These are phyloP conservation scores for Calidris pygmaea DNA, from an alignment of 2,113 vertebrate species.

Conservation along the genomic window DNA sequence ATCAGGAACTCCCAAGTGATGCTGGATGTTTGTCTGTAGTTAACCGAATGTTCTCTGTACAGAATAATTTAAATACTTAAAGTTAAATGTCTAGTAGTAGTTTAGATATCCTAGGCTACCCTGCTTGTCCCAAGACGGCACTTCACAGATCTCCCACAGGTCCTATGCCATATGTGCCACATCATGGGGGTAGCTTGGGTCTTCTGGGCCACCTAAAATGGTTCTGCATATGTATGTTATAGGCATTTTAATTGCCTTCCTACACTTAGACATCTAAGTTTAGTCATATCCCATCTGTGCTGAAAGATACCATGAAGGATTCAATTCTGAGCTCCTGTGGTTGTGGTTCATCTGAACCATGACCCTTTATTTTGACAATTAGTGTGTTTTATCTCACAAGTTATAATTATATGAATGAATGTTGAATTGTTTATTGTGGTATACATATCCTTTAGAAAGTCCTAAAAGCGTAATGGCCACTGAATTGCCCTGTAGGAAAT, in stretches of 20 bases:
- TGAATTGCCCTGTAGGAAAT: not conserved
- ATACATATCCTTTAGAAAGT: not conserved
- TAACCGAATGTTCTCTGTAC: not conserved
- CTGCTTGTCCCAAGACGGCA: not conserved
- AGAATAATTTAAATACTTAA: not conserved
- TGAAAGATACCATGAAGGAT: not conserved
- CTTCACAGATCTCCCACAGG: not conserved
- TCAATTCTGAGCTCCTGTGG: rapidly evolving
- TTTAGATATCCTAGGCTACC: not conserved
- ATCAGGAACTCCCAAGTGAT: not conserved
- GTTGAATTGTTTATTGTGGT: not conserved
- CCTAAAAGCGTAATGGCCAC: not conserved
- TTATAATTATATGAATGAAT: not conserved
- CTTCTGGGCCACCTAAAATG: not conserved
- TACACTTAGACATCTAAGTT: not conserved
- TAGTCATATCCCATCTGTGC: not conserved
- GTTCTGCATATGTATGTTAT: not conserved
- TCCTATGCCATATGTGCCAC: not conserved
- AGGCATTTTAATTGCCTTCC: not conserved
- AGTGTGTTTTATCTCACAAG: not conserved
- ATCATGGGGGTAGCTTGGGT: not conserved
- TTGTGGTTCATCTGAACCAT: not conserved
- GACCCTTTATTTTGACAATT: not conserved
- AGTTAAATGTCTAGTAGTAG: not conserved
- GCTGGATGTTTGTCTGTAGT: not conserved